These are phyloP conservation scores for Neotoma lepida DNA, from an alignment of 2,113 vertebrate species.

Conservation along the genomic window DNA sequence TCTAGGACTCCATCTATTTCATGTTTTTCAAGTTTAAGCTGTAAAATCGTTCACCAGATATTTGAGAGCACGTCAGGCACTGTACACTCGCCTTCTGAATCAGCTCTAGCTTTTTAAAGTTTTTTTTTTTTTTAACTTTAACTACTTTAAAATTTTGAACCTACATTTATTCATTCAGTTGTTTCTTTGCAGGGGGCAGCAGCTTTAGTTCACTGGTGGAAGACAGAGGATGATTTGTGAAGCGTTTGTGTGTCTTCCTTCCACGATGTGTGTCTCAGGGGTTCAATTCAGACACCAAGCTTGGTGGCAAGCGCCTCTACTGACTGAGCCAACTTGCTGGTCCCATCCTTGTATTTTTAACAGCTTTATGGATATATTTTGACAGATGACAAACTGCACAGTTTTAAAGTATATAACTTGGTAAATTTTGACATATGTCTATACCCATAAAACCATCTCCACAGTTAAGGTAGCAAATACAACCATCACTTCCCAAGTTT, in stretches of 20 bases:
- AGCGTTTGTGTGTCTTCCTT: not conserved
- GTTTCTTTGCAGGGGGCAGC: not conserved
- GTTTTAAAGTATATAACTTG: not conserved
- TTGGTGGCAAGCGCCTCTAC: not conserved
- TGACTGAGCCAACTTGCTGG: not conserved
- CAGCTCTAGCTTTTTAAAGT: not conserved
- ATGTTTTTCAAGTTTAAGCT: conserved; percentile 9
- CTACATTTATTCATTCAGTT: not conserved
- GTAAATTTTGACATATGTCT: not conserved
- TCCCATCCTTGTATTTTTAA: not conserved
- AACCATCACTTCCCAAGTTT: not conserved
- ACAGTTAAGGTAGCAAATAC: not conserved
- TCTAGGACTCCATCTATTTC: not conserved
- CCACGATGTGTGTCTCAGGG: not conserved
- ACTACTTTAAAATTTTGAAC: not conserved
- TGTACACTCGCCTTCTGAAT: not conserved
- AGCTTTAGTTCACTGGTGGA: not conserved
- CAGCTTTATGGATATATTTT: not conserved
- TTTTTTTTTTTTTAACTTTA: not conserved
- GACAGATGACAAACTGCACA: not conserved
- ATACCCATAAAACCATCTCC: not conserved
- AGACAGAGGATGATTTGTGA: not conserved
- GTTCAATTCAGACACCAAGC: not conserved
- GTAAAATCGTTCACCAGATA: not conserved
- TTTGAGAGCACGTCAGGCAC: not conserved